Base-by-base conservation (phyloP, 2,113 vertebrate species). In the Chionodraco myersi region DNA sequence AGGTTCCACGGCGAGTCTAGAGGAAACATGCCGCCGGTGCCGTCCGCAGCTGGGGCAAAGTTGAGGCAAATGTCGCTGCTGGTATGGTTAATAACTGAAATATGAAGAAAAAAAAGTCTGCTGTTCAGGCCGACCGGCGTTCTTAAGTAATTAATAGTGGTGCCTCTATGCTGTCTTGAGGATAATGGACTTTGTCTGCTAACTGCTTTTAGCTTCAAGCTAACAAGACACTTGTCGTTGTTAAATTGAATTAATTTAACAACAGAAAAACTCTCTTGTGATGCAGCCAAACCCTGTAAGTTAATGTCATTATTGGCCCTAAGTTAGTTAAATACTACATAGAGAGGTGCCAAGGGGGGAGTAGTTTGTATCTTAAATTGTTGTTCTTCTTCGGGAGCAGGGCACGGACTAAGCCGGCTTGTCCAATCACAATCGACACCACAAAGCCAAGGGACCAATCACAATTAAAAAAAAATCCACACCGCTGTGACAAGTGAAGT, bases 1-100 rank as follows among this genome's bases (percentile, higher is more conserved):
- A 99, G 97, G 90, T 96, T 99, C 98, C 98, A 99, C 13, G 95
- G 91, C 48, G 96, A 91, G 88, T 97, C 97, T 72, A 79, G 76
- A 12, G 96, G 96, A 76, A 98, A 97, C 98, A 99, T 99, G 47
- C 82, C 92, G 90, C 83, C 92, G 90, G 51, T 8, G 69, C 78
- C 10, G 44, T 44, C 34, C 41, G 11, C 14, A 2, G 47, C 58
- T 26, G 12, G 6, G 49, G 2, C 21, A 41, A 7, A 53, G n/a
- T 48, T 16, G 30, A 44, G 34, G 51, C 10, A n/a, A 67, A 73
- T 30, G 77, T 78, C 70, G 14, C 7, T 41, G 36, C 23, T 15
- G 14, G n/a, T 45, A 30, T 36, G n/a, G 21, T 10, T 7, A 41
- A 2, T 18, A 45, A 26, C 11, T 11, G 4, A 11, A 9, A 53